Evolutionary conservation across 2,797 vertebrate species (phyloP).

Genomic region (Eutrigla gurnardus): DNA sequence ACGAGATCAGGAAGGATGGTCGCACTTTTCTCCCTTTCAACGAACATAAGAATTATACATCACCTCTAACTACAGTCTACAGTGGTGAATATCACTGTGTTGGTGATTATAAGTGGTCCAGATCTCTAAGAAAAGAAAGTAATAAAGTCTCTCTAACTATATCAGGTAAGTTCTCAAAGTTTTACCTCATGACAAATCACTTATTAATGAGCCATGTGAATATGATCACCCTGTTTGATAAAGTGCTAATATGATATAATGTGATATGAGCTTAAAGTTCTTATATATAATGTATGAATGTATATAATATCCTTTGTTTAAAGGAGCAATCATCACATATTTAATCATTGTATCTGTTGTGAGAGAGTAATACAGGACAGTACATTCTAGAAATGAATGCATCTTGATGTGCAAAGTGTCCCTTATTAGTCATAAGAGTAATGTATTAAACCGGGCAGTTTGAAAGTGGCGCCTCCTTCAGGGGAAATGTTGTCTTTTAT

Average conservation of each 20-base stretch:
- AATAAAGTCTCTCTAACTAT: constrained; percentile 11
- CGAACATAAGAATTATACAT: rapidly evolving
- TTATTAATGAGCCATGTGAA: not conserved
- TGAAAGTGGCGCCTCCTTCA: too few species aligned
- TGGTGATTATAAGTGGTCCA: rapidly evolving
- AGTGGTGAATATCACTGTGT: not conserved
- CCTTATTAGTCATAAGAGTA: too few species aligned
- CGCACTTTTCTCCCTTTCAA: rapidly evolving
- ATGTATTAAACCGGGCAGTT: too few species aligned
- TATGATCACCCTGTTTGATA: not conserved
- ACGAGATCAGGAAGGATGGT: rapidly evolving
- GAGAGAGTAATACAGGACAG: too few species aligned
- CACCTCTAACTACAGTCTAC: rapidly evolving
- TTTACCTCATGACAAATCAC: not conserved
- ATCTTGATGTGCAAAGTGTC: too few species aligned
- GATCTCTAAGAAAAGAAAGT: rapidly evolving
- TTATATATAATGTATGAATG: too few species aligned
- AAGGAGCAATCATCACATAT: too few species aligned
- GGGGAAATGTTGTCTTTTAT: too few species aligned
- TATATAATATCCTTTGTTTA: too few species aligned
- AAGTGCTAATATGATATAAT: not conserved
- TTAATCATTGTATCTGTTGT: too few species aligned
- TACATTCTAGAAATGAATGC: too few species aligned
- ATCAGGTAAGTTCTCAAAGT: constrained; percentile 1
- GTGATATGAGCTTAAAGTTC: too few species aligned